Evolutionary conservation across 2,888 invertebrate genomes (phyloP), one percentile per base, ranked within the genome.

Genomic region (Scrobipalpa atriplicella): DNA sequence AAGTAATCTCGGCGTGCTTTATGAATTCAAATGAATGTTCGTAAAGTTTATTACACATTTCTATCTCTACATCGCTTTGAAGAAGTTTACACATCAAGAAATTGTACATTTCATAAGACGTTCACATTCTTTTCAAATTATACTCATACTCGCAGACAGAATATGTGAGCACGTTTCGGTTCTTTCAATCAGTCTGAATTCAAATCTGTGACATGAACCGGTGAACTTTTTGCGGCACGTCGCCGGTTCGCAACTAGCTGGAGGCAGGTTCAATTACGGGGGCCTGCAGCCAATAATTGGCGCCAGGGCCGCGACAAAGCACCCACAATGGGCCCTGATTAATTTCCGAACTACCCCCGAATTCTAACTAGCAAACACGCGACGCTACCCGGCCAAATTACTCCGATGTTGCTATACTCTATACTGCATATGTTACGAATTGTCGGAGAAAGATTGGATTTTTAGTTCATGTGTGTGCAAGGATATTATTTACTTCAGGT

Each of bases 271-370:
- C 89, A 90, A 90, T 90, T 90, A 89, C 88, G 81, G 75, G 73
- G 78, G 77, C 82, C 78, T 82, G 81, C 84, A 84, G 84, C 89
- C 90, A 89, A 89, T 91, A 88, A 91, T 90, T 91, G 90, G 90
- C 88, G 84, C 82, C 85, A 82, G 84, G 82, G 78, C 83, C 86
- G 85, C 87, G 89, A 90, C 91, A 90, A 92, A 92, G 90, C 89
- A 86, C 82, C 90, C 90, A 90, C 91, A 90, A 90, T 90, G 85
- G 88, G 81, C 84, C 76, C 87, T 92, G 92, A 92, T 92, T 91
- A 92, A 92, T 92, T 91, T 92, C 86, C 89, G 89, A 90, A 92
- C 92, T 90, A 85, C 87, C 83, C 83, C 90, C 92, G 90, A 91
- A 91, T 90, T 86, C 89, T 89, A 90, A 90, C 89, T 87, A 87